phyloP scores from a whole-genome alignment of 2,888 invertebrate species.

The Chloromyia formosa region DNA sequence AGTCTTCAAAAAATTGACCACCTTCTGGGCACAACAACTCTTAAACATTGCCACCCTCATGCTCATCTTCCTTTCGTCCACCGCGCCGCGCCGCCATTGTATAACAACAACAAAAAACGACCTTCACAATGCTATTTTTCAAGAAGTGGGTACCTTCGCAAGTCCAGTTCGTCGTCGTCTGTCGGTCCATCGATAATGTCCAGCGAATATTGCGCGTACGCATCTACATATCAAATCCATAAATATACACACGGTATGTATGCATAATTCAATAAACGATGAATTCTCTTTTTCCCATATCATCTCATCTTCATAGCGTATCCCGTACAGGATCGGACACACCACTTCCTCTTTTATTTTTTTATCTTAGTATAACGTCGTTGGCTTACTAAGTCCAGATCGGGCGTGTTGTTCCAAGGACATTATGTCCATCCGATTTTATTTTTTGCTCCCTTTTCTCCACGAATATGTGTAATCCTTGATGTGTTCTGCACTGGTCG shows the following conservation, averaged over 20 bases:
- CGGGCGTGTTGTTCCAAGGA: background rate
- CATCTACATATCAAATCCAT: slow-evolving; percentile 51
- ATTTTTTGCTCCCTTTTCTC: background rate
- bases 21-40: background rate
- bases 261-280: slow-evolving; percentile 52
- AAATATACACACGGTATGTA: slow-evolving; percentile 49
- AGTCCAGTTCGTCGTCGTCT: slow-evolving; percentile 10
- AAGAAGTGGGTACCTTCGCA: background rate
- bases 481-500: slow-evolving; percentile 23
- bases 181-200: slow-evolving; percentile 7
- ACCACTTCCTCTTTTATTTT: slow-evolving; percentile 4
- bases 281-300: slow-evolving; percentile 44
- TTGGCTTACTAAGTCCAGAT: background rate
- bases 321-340: background rate
- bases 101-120: background rate
- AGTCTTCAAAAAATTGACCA: slow-evolving; percentile 6
- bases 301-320: slow-evolving; percentile 38
- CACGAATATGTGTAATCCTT: slow-evolving; percentile 26
- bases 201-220: slow-evolving; percentile 49
- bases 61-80: background rate
- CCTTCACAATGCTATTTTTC: slow-evolving; percentile 23
- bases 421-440: background rate
- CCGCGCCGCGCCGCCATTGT: background rate
- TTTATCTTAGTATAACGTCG: no score
- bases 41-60: background rate